A percentile compares a stretch with the other conserved stretches of the same genome.
phyloP scores from a whole-genome alignment of 2,888 invertebrate genomes.

The Ennomos fuscantarius region DNA sequence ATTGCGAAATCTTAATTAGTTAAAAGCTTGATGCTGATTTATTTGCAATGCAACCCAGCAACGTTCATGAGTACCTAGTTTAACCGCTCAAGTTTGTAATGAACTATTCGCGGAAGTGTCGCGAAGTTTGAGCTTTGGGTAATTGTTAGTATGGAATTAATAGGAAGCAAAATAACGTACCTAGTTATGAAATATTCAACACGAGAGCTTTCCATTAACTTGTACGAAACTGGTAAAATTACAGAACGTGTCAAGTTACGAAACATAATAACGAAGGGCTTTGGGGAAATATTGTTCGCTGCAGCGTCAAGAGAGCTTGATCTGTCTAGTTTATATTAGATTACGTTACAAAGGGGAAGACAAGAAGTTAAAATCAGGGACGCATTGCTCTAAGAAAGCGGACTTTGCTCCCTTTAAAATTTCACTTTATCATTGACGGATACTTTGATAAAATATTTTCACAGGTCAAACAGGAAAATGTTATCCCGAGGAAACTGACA shows the following conservation, averaged over 20 bases:
- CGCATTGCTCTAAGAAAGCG: slow-evolving; percentile 19
- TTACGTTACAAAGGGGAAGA: slow-evolving; percentile 24
- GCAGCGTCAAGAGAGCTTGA: slow-evolving; percentile 23
- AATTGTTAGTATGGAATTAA: slow-evolving; percentile 43
- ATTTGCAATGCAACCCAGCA: slow-evolving; percentile 35
- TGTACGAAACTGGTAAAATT: slow-evolving; percentile 27
- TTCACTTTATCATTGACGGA: slow-evolving; percentile 13
- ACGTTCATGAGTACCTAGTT: slow-evolving; percentile 1
- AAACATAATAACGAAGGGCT: slow-evolving; percentile 23
- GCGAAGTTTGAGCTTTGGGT: slow-evolving; percentile 41
- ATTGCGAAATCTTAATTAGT: slow-evolving; percentile 23
- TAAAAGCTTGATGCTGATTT: slow-evolving; percentile 32
- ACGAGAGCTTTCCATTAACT: slow-evolving; percentile 28
- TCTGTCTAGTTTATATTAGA: slow-evolving; percentile 31
- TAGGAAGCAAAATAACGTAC: slow-evolving; percentile 37
- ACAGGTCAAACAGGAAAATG: too few relatives aligned
- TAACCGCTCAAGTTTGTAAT: slow-evolving; percentile 40
- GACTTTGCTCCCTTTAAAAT: slow-evolving; percentile 16
- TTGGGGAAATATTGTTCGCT: slow-evolving; percentile 25
- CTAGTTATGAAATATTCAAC: slow-evolving; percentile 28
- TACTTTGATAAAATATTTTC: slow-evolving; percentile 1
- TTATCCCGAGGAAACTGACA: too few relatives aligned
- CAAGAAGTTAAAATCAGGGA: slow-evolving; percentile 26
- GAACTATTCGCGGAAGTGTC: slow-evolving; percentile 46
- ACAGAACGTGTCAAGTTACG: slow-evolving; percentile 28